phyloP scores from a whole-genome alignment of 2,113 vertebrate species.

The Seriola quinqueradiata region DNA sequence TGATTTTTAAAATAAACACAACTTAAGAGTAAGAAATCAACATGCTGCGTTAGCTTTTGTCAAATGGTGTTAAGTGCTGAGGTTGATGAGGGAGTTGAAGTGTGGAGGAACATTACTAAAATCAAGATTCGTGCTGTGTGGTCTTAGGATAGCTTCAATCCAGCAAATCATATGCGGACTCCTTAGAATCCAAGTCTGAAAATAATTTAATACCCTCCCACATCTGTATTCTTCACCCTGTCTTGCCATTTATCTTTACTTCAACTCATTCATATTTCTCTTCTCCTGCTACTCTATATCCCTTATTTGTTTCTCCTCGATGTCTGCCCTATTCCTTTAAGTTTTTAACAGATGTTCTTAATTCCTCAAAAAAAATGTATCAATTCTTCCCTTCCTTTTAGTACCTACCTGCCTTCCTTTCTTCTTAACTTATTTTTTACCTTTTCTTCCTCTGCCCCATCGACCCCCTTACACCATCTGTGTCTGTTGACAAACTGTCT shows the following conservation, averaged over 20 bases:
- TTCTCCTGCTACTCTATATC: background rate
- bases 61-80: background rate
- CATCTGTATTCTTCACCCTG: background rate
- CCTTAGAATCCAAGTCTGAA: background rate
- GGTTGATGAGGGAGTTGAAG: background rate
- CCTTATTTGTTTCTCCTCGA: background rate
- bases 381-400: background rate
- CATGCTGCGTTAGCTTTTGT: background rate
- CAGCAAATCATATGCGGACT: background rate
- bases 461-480: slow-evolving; percentile 10
- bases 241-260: background rate
- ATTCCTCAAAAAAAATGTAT: background rate
- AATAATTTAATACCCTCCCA: background rate
- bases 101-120: background rate
- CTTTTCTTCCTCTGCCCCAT: background rate
- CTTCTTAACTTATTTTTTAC: background rate
- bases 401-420: background rate
- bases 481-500: slow-evolving; percentile 41
- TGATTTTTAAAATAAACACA: background rate
- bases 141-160: background rate
- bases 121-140: background rate
- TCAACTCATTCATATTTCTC: background rate
- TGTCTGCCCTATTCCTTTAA: background rate
- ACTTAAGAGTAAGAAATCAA: background rate
- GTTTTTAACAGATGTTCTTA: background rate